A percentile compares a stretch with the other conserved stretches of the same genome.
phyloP scores from a whole-genome alignment of 2,797 vertebrate genomes.

The Champsocephalus esox region DNA sequence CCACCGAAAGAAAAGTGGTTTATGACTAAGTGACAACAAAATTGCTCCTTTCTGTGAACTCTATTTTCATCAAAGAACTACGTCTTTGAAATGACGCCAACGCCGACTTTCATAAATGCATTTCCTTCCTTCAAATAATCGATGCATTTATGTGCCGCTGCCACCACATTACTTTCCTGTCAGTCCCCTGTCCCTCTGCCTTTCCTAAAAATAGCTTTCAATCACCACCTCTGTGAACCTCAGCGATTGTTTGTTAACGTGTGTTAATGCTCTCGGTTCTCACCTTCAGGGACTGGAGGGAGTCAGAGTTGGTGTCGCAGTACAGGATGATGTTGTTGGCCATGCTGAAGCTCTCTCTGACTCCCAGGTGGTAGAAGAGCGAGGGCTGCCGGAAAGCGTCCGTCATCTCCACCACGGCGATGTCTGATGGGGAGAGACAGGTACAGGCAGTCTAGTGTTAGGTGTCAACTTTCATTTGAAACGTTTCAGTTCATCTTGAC shows the following conservation, averaged over 20 bases:
- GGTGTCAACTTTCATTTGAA: not conserved
- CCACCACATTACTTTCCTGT: constrained; percentile 44
- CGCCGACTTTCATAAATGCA: constrained; percentile 23
- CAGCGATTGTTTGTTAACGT: constrained; percentile 1
- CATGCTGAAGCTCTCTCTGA: constrained; percentile 99
- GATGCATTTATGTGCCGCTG: constrained; percentile 21
- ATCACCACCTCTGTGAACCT: constrained; percentile 17
- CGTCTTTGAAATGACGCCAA: not conserved
- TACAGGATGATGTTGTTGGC: constrained; percentile 99
- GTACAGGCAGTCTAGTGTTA: not conserved
- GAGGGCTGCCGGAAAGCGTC: constrained; percentile 97
- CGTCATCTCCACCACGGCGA: constrained; percentile 98
- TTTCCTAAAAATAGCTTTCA: constrained; percentile 55
- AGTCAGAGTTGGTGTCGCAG: constrained; percentile 94
- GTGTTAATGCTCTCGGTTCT: constrained; percentile 2
- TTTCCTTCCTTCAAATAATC: constrained; percentile 44
- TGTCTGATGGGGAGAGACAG: constrained; percentile 83
- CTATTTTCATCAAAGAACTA: not conserved
- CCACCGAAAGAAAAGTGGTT: not conserved
- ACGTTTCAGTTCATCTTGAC: not conserved
- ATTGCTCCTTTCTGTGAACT: not conserved
- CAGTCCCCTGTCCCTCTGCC: constrained; percentile 15
- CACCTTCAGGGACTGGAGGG: constrained; percentile 95
- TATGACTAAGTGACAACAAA: not conserved
- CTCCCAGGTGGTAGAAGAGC: constrained; percentile 97